Conservation (phyloP, 2,888 invertebrate species). For the Limenitis arthemis region DNA sequence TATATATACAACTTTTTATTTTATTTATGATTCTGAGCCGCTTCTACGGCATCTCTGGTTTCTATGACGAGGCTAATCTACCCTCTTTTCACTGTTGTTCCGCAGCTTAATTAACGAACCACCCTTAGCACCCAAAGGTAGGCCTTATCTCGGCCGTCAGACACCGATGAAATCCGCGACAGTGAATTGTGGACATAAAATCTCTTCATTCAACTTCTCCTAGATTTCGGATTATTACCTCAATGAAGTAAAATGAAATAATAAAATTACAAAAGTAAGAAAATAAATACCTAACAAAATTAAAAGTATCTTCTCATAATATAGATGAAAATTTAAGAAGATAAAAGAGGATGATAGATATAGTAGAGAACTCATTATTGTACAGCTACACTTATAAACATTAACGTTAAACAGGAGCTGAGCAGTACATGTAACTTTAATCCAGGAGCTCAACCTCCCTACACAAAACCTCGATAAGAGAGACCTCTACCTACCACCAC, state of each 20-base stretch:
- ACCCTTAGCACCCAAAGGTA: constrained; percentile 27
- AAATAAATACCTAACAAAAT: too few relatives aligned
- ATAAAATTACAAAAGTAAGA: not conserved
- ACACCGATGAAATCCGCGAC: constrained; percentile 26
- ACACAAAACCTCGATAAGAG: too few relatives aligned
- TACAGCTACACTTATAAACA: too few relatives aligned
- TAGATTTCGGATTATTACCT: constrained; percentile 9
- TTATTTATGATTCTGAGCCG: constrained; percentile 11
- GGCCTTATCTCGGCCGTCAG: constrained; percentile 30
- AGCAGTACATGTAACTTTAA: too few relatives aligned
- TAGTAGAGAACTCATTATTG: too few relatives aligned
- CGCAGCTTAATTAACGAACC: constrained; percentile 30
- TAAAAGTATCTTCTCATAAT: too few relatives aligned
- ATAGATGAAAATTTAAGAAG: too few relatives aligned
- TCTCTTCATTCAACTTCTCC: constrained; percentile 19
- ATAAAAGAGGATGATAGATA: too few relatives aligned
- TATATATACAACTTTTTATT: constrained; percentile 8
- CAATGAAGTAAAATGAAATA: not conserved
- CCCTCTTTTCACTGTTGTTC: constrained; percentile 27
- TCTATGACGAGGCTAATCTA: constrained; percentile 27
- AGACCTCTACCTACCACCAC: too few relatives aligned
- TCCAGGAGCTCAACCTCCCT: too few relatives aligned
- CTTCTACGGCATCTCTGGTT: too few relatives aligned
- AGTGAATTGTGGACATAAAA: constrained; percentile 19
- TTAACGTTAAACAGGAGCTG: too few relatives aligned